Evolutionary conservation across 2,888 invertebrate species (phyloP), one percentile per base, ranked within the genome.

Genomic region (Griposia aprilina): DNA sequence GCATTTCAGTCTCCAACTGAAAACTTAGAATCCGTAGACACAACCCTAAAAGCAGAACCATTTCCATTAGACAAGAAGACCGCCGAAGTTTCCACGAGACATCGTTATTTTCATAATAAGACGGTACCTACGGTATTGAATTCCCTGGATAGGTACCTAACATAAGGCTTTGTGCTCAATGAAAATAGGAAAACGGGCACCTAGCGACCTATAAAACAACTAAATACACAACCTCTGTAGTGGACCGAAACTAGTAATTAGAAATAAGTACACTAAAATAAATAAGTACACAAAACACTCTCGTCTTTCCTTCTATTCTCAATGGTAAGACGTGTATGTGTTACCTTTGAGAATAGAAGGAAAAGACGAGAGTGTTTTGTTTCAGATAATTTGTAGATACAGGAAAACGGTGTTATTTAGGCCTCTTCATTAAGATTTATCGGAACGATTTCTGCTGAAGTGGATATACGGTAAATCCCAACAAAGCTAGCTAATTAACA

Each of bases 341-440:
- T n/a, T n/a, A 41, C 75, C 50, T 36, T 36, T 52, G 36, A 45
- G 60, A 36, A 52, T 59, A 71, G 1, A 10, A 65, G 59, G 65
- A 66, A 74, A 82, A 62, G 15, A 30, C 26, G 52, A 52, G 26
- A 80, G 81, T 76, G 76, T 81, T 76, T 70, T 45, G 26, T 81
- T 70, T 60, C 59, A 36, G 76, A 81, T 80, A 60, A 74, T 76
- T 41, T 50, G 74, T 65, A 72, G 26, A 48, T 41, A 76, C 70
- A 76, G 81, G 70, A 67, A 81, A 81, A 70, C 48, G 36, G 30
- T 52, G 48, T 73, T 79, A 79, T 66, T 67, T 48, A 69, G 41
- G n/a, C 26, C 30, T n/a, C 59, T 81, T 81, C 55, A 70, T 81
- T 81, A 76, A 76, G 82, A 81, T 81, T 62, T 81, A 81, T 81